Evolutionary conservation across 92 coral and sea anemone species (phyloP), one percentile per base, ranked within the genome.

Genomic region (Phenganax marumi): DNA sequence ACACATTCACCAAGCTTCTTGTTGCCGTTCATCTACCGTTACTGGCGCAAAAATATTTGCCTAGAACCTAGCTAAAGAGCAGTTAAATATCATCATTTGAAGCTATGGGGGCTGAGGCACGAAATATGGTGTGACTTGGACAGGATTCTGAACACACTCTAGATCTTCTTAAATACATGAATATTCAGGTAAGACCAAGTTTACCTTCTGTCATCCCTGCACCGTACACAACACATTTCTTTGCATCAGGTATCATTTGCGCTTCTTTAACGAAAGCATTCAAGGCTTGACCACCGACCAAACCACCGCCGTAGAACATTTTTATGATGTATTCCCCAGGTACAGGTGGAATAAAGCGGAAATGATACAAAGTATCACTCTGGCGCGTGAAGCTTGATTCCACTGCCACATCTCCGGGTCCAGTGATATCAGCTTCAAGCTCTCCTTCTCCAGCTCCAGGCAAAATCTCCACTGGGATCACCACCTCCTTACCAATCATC

Each of bases 361-460:
- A 89, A 62, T 92, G 92, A 52, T 89, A 85, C 74, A 92, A 87
- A 48, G 93, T 91, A 71, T 91, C 98, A 26, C 78, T 62, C 76
- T 93, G 97, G 63, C 90, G 86, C 25, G 90, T 86, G 60, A 95
- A 93, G 16, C 87, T 84, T 48, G 97, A 82, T 17, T 97, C 91
- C 52, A 95, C 89, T 8, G 87, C 87, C 48, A 81, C 68, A 23
- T 90, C 88, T 26, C 91, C 97, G 68, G 97, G 95, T 17, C 92
- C 97, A 66, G 88, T 70, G 63, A 89, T 89, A 18, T 89, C 74
- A 8, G 97, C 97, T 68, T 90, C 93, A 3, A 95, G 84, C 50
- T 85, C 87, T 47, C 98, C 98, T 75, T 95, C 98, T 26, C 98
- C 98, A 63, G 98, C 98, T 19, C 88, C 92, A 52, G 76, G 81